Conservation (phyloP, 2,797 vertebrate genomes). For the Sarcoramphus papa region DNA sequence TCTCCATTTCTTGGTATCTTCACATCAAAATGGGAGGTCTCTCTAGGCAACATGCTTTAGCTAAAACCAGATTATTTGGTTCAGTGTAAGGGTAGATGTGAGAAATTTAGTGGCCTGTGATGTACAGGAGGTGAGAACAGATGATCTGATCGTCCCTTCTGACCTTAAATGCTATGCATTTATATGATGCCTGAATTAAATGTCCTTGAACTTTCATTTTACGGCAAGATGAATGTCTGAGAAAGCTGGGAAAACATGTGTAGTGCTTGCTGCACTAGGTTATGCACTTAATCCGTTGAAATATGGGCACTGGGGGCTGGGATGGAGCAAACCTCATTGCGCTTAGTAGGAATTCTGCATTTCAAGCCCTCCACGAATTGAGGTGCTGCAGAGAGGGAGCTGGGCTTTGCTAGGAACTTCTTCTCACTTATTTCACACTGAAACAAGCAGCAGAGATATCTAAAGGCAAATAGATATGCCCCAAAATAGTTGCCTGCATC, state of each 20-base stretch:
- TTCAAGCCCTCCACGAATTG: background rate
- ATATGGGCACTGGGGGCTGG: background rate
- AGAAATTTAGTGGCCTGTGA: background rate
- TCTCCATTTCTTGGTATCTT: background rate
- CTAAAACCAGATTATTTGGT: background rate
- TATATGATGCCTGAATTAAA: background rate
- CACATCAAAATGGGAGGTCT: background rate
- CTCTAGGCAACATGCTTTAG: background rate
- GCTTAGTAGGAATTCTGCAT: background rate
- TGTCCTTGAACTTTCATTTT: constrained; percentile 2
- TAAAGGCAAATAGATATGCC: background rate
- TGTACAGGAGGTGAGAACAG: background rate
- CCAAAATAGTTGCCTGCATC: background rate
- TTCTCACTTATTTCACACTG: rapidly evolving
- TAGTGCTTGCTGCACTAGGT: background rate
- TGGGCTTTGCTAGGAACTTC: background rate
- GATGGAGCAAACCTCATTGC: background rate
- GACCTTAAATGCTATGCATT: background rate
- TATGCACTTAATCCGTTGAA: background rate
- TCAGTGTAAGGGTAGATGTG: background rate
- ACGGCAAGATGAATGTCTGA: background rate
- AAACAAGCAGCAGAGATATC: background rate
- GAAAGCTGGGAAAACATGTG: background rate
- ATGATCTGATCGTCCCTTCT: background rate
- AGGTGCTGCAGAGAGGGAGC: background rate